Evolutionary conservation across 2,113 vertebrate genomes (phyloP), one percentile per base, ranked within the genome.

Genomic region (Ardeotis arabs): DNA sequence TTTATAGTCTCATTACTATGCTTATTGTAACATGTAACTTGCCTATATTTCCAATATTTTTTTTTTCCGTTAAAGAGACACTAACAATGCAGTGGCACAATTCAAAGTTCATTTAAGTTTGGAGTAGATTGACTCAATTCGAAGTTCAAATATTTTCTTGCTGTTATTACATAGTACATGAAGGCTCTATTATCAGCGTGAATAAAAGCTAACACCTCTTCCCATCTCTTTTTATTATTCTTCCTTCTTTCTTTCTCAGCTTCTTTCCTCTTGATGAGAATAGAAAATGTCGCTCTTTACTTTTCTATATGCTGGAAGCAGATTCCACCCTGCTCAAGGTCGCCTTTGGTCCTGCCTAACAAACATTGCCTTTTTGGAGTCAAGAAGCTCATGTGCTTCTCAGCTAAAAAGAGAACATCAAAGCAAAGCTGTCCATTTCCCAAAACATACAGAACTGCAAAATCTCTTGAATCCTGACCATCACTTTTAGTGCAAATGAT

Each of bases 31-130:
- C 35, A 79, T 8, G 21, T 31, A 75, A 77, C 8, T 77, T n/a
- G 27, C 12, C 18, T 52, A 3, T 64, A 83, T 91, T 87, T 89
- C 33, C 29, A 67, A 13, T 35, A 24, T 64, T 91, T 67, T 82
- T 87, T 49, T 84, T 69, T 83, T 45, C 25, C 17, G 37, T 80
- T 70, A 76, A 60, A 92, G 77, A 83, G 41, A 37, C 63, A 67
- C 12, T 82, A 79, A 66, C 17, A 64, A 76, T 44, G 47, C 25
- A 85, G 41, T 83, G 22, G 23, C 55, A 87, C 50, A 87, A 87
- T 80, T 73, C 67, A 88, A 94, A 91, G 28, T 66, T 83, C 39
- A 55, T 83, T 93, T 59, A 77, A 94, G 28, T 86, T 67, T 76
- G 37, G 39, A 78, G 17, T 2, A 80, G 25, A 90, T 20, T 66